Evolutionary conservation across 1,140 invertebrate genomes (phyloP).

Genomic region (Onthophagus taurus): DNA sequence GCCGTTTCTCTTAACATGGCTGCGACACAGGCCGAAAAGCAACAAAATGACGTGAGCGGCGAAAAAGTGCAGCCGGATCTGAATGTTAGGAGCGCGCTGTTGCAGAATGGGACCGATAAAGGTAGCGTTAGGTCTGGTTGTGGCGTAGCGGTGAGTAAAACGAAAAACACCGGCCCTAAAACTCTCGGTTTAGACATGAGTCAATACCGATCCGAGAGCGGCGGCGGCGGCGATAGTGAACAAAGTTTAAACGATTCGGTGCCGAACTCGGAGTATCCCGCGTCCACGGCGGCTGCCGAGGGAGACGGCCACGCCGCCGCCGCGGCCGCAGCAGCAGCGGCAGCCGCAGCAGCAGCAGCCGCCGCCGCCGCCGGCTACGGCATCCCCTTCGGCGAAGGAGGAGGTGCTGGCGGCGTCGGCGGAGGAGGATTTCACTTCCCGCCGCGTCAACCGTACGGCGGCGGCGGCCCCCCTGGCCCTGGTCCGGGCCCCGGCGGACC

Average conservation of each 20-base stretch:
- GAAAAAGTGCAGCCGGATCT: slow-evolving; percentile 49
- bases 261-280: slow-evolving; percentile 18
- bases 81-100: slow-evolving; percentile 49
- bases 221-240: slow-evolving; percentile 21
- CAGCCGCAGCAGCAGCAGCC: slow-evolving; percentile 27
- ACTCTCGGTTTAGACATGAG: slow-evolving; percentile 36
- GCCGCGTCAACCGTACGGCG: slow-evolving; percentile 32
- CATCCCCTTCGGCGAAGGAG: slow-evolving; percentile 29
- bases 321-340: slow-evolving; percentile 28
- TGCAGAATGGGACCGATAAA: slow-evolving; percentile 47
- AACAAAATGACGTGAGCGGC: slow-evolving; percentile 50
- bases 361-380: too few relatives aligned
- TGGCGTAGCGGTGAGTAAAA: slow-evolving; percentile 30
- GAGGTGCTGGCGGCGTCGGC: slow-evolving; percentile 27
- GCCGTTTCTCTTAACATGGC: slow-evolving; percentile 50
- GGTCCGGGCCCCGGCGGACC: slow-evolving; percentile 21
- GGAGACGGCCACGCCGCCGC: slow-evolving; percentile 27
- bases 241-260: slow-evolving; percentile 14
- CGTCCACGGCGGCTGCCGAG: slow-evolving; percentile 8
- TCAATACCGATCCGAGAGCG: slow-evolving; percentile 36
- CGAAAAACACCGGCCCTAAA: slow-evolving; percentile 35
- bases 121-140: slow-evolving; percentile 31
- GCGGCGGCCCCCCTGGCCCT: slow-evolving; percentile 27
- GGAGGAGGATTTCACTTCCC: slow-evolving; percentile 32
- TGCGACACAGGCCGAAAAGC: slow-evolving; percentile 54